These are phyloP conservation scores for Orycteropus afer DNA, from an alignment of 2,113 vertebrate species.

Conservation along the genomic window DNA sequence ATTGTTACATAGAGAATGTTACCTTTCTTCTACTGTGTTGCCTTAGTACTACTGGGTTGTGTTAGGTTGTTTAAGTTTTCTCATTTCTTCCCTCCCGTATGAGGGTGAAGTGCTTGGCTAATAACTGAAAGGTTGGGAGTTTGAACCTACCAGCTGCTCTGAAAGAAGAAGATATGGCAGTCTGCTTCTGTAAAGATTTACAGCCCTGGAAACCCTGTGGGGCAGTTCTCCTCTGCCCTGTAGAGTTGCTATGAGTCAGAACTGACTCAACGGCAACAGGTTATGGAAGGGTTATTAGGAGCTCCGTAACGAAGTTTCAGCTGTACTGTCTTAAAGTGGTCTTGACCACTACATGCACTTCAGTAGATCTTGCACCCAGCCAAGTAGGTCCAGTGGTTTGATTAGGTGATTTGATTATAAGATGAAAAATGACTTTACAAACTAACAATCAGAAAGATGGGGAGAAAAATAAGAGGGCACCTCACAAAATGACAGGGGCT, in stretches of 20 bases:
- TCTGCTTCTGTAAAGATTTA: background rate
- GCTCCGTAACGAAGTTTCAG: background rate
- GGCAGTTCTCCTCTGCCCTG: background rate
- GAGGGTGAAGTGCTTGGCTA: background rate
- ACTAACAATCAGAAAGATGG: background rate
- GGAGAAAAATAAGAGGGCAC: background rate
- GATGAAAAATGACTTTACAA: background rate
- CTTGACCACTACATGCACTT: background rate
- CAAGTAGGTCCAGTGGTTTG: background rate
- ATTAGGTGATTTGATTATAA: background rate
- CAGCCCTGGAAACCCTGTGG: too few species aligned
- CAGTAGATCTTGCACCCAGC: background rate
- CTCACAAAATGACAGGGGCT: background rate
- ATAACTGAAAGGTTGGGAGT: background rate
- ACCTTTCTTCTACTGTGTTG: background rate
- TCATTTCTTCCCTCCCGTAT: slow-evolving; percentile 20
- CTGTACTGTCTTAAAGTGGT: slow-evolving; percentile 18
- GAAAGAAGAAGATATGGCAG: too few species aligned
- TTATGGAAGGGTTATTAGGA: too few species aligned
- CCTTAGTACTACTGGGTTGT: background rate
- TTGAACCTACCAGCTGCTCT: background rate
- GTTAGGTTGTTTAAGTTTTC: background rate
- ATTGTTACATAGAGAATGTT: background rate
- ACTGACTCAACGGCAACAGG: too few species aligned
- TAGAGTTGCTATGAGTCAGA: too few species aligned